Base-by-base conservation (phyloP, 2,797 vertebrate species). In the Molossus alvarezi region DNA sequence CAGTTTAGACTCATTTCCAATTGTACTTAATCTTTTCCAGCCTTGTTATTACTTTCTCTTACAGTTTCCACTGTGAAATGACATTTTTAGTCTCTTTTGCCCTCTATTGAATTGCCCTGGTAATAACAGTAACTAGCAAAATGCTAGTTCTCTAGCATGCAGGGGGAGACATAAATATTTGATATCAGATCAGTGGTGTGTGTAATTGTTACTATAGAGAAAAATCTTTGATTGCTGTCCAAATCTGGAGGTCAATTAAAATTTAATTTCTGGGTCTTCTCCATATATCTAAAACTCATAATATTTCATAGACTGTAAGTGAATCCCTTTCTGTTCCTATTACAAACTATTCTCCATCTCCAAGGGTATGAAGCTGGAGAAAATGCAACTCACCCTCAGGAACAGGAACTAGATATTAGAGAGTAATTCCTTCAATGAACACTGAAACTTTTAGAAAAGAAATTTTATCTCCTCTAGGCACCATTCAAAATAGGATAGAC, bases 41-140 rank as follows among this genome's bases (percentile, higher is more conserved):
- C 62, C 89, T 91, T 90, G 75, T 96, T 95, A 96, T 92, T 97
- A 91, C 95, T 97, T 95, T 97, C 88, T 92, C 88, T 79, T 97
- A 64, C 37, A 93, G 73, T 83, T 94, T 96, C 60, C 69, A 62
- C 58, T 15, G 62, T 82, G 94, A 97, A 95, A 97, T 94, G 95
- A 96, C 96, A 97, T 90, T 83, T 96, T 97, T 95, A 98, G 97
- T 98, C 97, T 98, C 97, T 98, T 97, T 98, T 98, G 98, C 98
- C 98, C 98, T 98, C 98, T 98, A 53, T 97, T 98, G 98, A 98
- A 97, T 89, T 96, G 89, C 96, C 92, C 41, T 91, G 96, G 98
- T 98, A 98, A 98, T 96, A 98, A 97, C 98, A 98, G 94, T 97
- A 93, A 85, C 73, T 60, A 95, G 96, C 88, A 81, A 98, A 98